Evolutionary conservation across 1,140 invertebrate species (phyloP), one percentile per base, ranked within the genome.

Genomic region (Cardiocondyla obscurior): DNA sequence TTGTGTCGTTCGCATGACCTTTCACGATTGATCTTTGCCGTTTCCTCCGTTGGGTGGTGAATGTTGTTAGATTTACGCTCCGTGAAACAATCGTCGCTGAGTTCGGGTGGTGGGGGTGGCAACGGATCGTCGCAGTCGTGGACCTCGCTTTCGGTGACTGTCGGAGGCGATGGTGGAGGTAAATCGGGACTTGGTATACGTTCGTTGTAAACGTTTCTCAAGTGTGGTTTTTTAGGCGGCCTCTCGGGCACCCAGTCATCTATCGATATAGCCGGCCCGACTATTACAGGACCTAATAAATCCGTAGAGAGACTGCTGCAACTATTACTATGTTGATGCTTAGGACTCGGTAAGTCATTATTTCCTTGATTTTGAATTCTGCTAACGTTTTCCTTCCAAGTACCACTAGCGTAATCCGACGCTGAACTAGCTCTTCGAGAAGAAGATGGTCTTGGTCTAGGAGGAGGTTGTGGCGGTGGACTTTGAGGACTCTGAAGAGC

Each of bases 181-280:
- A 97, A 88, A 88, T 97, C 96, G 0, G 96, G 96, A 89, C 96
- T 96, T 1, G 96, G 95, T n/a, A 96, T 94, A 28, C 95, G 92
- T 42, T 95, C 93, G 89, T 90, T 94, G 90, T 90, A 95, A 14
- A 93, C 94, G 33, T 92, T 94, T 87, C 96, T 90, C n/a, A 97
- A 89, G 88, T 97, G 96, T 0, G 96, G 96, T 91, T 97, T 97
- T 92, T 97, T 97, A 12, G 96, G 96, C 2, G 95, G 95, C 70
- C 95, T 93, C 85, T 97, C 97, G 0, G 97, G 97, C 0, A 96
- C 96, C 95, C 96, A 96, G 83, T 96, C 96, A 79, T 96, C 96
- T 16, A 96, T 93, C 0, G 95, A 96, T 84, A 96, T 96, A 0
- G 95, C 94, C 0, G 95, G 95, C 1, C 96, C 96, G 5, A 96